phyloP scores from a whole-genome alignment of 2,888 invertebrate genomes.

The Papilio elwesi region DNA sequence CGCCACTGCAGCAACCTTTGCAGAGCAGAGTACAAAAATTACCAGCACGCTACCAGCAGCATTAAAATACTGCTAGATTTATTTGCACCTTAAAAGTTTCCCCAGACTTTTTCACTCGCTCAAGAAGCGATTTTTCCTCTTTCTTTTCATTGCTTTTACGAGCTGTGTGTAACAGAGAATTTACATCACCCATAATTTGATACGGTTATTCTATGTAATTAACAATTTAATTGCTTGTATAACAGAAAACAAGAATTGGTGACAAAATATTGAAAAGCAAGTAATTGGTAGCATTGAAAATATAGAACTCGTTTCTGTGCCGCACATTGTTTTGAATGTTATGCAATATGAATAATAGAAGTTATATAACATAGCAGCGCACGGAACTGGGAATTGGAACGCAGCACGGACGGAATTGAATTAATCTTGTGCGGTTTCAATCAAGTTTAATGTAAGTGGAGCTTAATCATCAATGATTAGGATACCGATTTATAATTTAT shows the following conservation, averaged over 20 bases:
- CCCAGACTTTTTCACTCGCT: too few species aligned
- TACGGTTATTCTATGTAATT: not conserved
- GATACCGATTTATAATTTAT: slow-evolving; percentile 14
- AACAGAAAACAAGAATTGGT: too few species aligned
- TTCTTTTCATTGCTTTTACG: too few species aligned
- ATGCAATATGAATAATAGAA: slow-evolving; percentile 24
- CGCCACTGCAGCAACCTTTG: not conserved
- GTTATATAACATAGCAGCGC: slow-evolving; percentile 21
- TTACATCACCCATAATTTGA: not conserved
- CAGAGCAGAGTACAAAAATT: not conserved
- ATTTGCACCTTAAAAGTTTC: too few species aligned
- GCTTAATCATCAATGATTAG: slow-evolving; percentile 22
- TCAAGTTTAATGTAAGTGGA: slow-evolving; percentile 24
- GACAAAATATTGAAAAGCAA: not conserved
- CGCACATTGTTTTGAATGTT: slow-evolving; percentile 27
- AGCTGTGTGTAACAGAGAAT: too few species aligned
- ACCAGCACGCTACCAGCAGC: not conserved
- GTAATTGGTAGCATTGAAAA: not conserved
- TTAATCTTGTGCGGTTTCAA: slow-evolving; percentile 34
- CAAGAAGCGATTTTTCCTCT: too few species aligned
- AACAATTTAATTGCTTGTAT: too few species aligned
- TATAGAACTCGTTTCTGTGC: not conserved
- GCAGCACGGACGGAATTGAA: slow-evolving; percentile 21
- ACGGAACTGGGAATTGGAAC: slow-evolving; percentile 28
- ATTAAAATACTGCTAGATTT: too few species aligned